These are phyloP conservation scores for Microplitis demolitor DNA, from an alignment of 1,140 invertebrate genomes.

Conservation along the genomic window DNA sequence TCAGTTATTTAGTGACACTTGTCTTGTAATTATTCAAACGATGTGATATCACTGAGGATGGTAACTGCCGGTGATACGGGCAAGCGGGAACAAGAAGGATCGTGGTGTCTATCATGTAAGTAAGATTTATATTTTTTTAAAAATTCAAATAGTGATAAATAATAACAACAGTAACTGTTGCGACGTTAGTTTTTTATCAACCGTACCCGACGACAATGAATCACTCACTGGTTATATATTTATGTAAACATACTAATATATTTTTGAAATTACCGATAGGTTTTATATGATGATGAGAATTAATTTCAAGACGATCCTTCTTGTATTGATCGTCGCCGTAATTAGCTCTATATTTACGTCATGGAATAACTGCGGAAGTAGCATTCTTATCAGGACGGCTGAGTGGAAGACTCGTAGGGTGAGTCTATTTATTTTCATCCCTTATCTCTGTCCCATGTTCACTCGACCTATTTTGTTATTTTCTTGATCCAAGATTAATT, in stretches of 20 bases:
- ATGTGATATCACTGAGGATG: neutral
- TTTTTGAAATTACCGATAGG: conserved; percentile 30
- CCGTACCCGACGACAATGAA: no score
- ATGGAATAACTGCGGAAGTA: conserved; percentile 55
- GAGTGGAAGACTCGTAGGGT: conserved; percentile 31
- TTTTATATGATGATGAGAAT: conserved; percentile 58
- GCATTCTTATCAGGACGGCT: conserved; percentile 45
- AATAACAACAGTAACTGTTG: no score
- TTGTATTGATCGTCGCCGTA: conserved; percentile 51
- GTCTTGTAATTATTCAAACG: neutral
- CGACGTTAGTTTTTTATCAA: no score
- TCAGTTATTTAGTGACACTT: no score
- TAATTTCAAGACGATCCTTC: conserved; percentile 57
- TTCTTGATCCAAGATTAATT: neutral
- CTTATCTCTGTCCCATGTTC: neutral
- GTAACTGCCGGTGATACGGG: neutral
- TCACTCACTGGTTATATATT: neutral
- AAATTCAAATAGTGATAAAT: neutral
- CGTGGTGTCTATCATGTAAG: neutral
- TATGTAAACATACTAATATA: neutral
- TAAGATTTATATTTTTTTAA: neutral
- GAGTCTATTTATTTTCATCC: conserved; percentile 8
- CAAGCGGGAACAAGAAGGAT: neutral
- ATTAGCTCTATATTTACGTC: conserved; percentile 56
- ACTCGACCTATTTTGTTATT: conserved; percentile 1